phyloP scores from a whole-genome alignment of 2,888 invertebrate genomes.

The Drosophila bunnanda region DNA sequence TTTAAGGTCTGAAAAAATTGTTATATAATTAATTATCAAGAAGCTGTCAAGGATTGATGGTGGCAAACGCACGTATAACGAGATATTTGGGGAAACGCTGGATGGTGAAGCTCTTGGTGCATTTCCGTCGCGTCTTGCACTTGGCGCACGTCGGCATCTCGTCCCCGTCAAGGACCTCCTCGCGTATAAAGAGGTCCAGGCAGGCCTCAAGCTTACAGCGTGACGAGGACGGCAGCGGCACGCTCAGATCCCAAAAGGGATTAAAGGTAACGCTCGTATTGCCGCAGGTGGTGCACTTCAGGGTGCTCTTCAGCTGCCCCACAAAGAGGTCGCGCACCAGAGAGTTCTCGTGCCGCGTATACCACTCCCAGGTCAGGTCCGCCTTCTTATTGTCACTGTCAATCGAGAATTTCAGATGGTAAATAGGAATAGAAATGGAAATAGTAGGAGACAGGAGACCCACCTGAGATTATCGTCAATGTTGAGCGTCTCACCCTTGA shows the following conservation, averaged over 20 bases:
- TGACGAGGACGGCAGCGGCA: conserved; percentile 93
- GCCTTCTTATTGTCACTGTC: conserved; percentile 93
- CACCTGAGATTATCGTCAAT: conserved; percentile 93
- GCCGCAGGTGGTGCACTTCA: conserved; percentile 94
- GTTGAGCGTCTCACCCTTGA: conserved; percentile 89
- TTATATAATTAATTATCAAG: not conserved
- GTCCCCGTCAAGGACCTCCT: conserved; percentile 96
- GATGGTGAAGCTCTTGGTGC: conserved; percentile 96
- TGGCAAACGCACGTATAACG: conserved; percentile 89
- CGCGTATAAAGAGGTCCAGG: conserved; percentile 94
- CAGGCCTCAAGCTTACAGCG: conserved; percentile 93
- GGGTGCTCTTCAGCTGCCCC: conserved; percentile 95
- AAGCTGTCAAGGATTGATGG: not conserved
- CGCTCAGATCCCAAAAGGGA: conserved; percentile 96
- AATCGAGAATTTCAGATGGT: not conserved
- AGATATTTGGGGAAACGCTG: conserved; percentile 97
- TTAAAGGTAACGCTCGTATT: conserved; percentile 97
- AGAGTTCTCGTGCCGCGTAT: conserved; percentile 94
- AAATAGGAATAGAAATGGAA: no score
- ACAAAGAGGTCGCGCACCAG: conserved; percentile 96
- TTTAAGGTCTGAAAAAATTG: conserved; percentile 87
- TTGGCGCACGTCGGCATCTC: conserved; percentile 98
- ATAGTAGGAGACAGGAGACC: conserved; percentile 39
- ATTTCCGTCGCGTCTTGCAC: conserved; percentile 95
- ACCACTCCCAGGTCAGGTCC: conserved; percentile 94